Evolutionary conservation across 1,140 invertebrate species (phyloP).

Genomic region (Drosophila ercepeae): DNA sequence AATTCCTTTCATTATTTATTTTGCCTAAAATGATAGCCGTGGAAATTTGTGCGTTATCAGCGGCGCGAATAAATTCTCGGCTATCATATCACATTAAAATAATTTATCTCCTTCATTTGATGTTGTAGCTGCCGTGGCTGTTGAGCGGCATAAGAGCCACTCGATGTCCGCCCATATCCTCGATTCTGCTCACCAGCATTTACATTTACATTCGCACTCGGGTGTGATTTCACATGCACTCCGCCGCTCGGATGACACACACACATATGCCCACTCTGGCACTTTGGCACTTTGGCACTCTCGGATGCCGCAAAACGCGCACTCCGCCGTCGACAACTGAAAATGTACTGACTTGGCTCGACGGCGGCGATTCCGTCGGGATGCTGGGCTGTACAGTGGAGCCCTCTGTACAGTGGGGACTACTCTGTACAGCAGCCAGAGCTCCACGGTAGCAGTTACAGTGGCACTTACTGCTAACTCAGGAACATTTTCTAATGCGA

Average conservation of each 20-base stretch:
- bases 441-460: constrained; percentile 29
- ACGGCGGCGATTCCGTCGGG: constrained; percentile 5
- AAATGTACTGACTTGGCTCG: constrained; percentile 62
- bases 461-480: constrained; percentile 43
- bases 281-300: not conserved
- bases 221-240: constrained; percentile 69
- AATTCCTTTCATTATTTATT: constrained; percentile 62
- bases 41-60: constrained; percentile 38
- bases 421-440: constrained; percentile 14
- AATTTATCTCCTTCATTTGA: constrained; percentile 61
- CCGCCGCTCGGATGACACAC: constrained; percentile 27
- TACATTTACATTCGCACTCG: constrained; percentile 38
- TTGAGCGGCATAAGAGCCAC: constrained; percentile 3
- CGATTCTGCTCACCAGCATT: constrained; percentile 4
- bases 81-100: constrained; percentile 77
- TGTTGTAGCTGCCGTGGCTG: constrained; percentile 2
- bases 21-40: constrained; percentile 40
- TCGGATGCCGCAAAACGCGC: constrained; percentile 64
- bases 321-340: constrained; percentile 73
- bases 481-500: constrained; percentile 33
- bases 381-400: constrained; percentile 37
- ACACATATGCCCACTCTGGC: constrained; percentile 14
- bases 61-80: constrained; percentile 58
- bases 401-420: constrained; percentile 20
- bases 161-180: not conserved